Evolutionary conservation across 2,113 vertebrate genomes (phyloP), one percentile per base, ranked within the genome.

Genomic region (Globicephala melas): DNA sequence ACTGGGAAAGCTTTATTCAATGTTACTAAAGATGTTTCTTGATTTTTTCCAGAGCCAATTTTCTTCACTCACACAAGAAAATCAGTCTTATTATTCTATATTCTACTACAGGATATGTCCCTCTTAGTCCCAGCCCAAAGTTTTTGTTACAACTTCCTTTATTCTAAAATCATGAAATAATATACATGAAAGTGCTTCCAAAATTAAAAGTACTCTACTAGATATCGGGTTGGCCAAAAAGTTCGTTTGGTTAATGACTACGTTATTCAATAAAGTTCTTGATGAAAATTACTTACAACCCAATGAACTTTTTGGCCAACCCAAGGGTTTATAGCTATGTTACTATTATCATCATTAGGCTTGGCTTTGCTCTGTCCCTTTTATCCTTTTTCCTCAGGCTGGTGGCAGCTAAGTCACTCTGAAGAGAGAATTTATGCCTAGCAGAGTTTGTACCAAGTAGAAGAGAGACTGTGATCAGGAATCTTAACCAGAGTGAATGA

Each of bases 21-120:
- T 60, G 60, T 53, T 76, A 89, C 20, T 91, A 58, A 91, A 89
- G 77, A 77, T 6, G 74, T 77, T 96, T 89, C 83, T 90, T 55
- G 67, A 86, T 86, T 91, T 41, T 7, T 55, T 92, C 55, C 15
- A 94, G 44, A 97, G 47, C 5, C 38, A 82, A 18, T 90, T 82
- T 95, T 38, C 55, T 90, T 88, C 12, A 87, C n/a, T 94, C 8
- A 26, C 10, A 31, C 38, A 96, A 89, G 62, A 74, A 96, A 91
- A 84, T 41, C 53, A 44, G 53, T 23, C 53, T 76, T 53, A 80
- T 77, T 47, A 31, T 38, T 67, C 73, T 83, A 44, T 33, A 92
- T 25, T 60, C 15, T n/a, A 15, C 21, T 25, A 85, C 1, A 65
- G 31, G 67, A 26, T 36, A 28, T 33, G 38, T 53, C 36, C 25